A percentile compares a stretch with the other conserved stretches of the same genome.
Evolutionary conservation across 2,797 vertebrate genomes (phyloP).

Genomic region (Petrocephalus sullivani): DNA sequence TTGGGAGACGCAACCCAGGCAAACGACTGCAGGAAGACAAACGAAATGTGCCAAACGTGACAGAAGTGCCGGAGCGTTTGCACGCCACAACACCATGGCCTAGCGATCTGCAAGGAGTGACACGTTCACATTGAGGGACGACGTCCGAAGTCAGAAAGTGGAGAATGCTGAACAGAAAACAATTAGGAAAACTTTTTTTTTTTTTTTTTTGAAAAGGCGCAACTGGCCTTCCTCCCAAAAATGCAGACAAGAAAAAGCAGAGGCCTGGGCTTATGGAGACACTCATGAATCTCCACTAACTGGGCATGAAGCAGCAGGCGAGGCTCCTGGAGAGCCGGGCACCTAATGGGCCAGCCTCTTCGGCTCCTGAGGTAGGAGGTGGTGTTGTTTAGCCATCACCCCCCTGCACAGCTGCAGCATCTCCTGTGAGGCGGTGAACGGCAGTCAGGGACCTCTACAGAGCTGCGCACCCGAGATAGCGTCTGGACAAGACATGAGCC

Average conservation of each 20-base stretch:
- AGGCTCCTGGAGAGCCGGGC: constrained; percentile 28
- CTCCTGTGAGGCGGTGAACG: not conserved
- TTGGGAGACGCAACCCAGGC: not conserved
- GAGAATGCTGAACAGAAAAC: not conserved
- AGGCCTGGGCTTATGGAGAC: not conserved
- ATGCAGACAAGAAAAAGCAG: not conserved
- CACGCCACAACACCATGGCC: not conserved
- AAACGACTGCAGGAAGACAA: not conserved
- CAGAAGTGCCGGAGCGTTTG: not conserved
- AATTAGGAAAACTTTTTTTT: not conserved
- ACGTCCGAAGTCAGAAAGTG: not conserved
- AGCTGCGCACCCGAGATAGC: not conserved
- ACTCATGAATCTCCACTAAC: constrained; percentile 45
- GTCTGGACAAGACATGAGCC: not conserved
- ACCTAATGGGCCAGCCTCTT: constrained; percentile 29
- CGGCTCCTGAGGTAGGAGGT: not conserved
- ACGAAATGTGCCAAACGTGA: not conserved
- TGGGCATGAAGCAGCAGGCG: constrained; percentile 42
- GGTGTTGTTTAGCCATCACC: constrained; percentile 1
- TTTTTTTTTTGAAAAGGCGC: not conserved
- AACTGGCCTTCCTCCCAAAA: not conserved
- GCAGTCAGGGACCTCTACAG: not conserved
- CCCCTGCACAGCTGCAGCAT: constrained; percentile 13
- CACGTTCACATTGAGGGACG: not conserved
- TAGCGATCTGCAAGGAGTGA: not conserved